Evolutionary conservation across 2,113 vertebrate species (phyloP).

Genomic region (Delphinapterus leucas): DNA sequence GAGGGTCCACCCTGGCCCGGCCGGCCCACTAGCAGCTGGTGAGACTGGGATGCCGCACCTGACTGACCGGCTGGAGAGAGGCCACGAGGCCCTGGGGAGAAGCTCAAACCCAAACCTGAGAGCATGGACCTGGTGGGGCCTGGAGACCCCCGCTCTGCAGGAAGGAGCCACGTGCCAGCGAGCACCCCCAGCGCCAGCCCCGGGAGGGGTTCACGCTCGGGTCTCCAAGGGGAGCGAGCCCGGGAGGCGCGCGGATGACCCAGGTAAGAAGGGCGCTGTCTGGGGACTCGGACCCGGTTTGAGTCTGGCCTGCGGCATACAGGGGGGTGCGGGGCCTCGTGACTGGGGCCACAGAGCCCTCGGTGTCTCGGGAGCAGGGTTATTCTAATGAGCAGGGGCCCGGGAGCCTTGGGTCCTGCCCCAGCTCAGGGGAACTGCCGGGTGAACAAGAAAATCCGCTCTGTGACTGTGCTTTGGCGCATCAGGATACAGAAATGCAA

Average conservation of each 20-base stretch:
- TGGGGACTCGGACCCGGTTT: neutral
- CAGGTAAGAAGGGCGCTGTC: accelerated
- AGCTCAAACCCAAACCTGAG: accelerated
- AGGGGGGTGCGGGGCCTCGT: accelerated
- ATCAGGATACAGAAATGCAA: constrained; percentile 73
- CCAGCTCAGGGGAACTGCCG: neutral
- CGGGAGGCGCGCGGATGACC: accelerated
- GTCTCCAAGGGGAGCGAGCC: accelerated
- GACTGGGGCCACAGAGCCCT: neutral
- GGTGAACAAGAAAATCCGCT: constrained; percentile 34
- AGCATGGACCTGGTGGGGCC: neutral
- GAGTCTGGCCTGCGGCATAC: neutral
- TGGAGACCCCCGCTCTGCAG: neutral
- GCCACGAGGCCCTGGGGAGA: neutral
- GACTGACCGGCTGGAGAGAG: neutral
- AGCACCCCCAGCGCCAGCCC: accelerated
- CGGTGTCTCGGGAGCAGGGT: neutral
- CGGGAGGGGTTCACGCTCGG: accelerated
- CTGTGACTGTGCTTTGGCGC: constrained; percentile 66
- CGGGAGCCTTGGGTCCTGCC: neutral
- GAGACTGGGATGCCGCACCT: accelerated
- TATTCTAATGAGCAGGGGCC: accelerated
- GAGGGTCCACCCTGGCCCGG: neutral
- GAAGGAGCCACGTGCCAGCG: accelerated
- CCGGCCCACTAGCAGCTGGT: accelerated